phyloP scores from a whole-genome alignment of 1,140 invertebrate species.

The Bombus terrestris region DNA sequence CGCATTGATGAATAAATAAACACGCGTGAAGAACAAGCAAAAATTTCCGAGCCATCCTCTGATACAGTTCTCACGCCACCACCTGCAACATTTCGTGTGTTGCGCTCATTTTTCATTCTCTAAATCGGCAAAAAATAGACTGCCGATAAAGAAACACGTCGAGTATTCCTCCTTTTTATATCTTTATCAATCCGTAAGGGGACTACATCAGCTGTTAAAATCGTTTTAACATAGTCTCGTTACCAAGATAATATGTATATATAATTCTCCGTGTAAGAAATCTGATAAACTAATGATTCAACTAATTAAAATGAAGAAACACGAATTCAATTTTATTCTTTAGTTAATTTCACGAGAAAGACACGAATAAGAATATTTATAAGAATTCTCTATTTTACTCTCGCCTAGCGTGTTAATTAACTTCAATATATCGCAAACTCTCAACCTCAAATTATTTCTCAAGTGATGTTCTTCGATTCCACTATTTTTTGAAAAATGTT shows the following conservation, averaged over 20 bases:
- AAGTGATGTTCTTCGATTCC: not conserved
- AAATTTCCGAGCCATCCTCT: not conserved
- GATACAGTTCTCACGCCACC: constrained; percentile 12
- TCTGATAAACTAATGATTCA: not conserved
- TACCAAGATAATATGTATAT: not conserved
- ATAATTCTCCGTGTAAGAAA: not conserved
- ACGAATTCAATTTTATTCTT: not conserved
- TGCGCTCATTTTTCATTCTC: constrained; percentile 7
- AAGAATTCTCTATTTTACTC: not conserved
- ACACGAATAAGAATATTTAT: not conserved
- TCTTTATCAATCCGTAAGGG: constrained; percentile 18
- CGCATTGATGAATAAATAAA: constrained; percentile 9
- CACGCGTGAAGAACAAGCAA: not conserved
- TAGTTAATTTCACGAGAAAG: not conserved
- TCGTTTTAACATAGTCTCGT: constrained; percentile 8
- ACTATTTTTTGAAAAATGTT: not conserved
- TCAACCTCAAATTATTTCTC: not conserved
- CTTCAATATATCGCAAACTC: not conserved
- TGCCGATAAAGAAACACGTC: not conserved
- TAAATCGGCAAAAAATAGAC: constrained; percentile 23
- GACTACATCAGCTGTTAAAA: not conserved
- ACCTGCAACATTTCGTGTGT: constrained; percentile 27
- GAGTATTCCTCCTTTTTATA: not conserved
- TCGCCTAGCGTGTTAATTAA: not conserved
- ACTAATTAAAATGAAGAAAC: not conserved